Evolutionary conservation across 1,140 invertebrate genomes (phyloP), one percentile per base, ranked within the genome.

Genomic region (Nephila pilipes): DNA sequence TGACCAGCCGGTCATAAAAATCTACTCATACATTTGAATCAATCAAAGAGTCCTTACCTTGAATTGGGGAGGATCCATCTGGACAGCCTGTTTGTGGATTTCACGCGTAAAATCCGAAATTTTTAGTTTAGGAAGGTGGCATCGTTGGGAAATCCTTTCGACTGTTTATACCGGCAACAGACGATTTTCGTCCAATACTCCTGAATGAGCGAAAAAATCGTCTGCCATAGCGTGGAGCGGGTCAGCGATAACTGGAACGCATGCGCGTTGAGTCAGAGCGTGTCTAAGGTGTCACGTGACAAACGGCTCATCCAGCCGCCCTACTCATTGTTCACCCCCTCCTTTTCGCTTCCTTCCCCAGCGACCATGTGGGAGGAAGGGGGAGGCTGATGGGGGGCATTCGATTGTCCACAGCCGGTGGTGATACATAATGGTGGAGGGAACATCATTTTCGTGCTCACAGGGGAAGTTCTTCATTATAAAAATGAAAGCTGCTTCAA

Each of bases 201-300:
- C 69, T 75, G 29, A 75, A 75, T 75, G 69, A 75, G 69, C 65
- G 65, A 36, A 75, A 90, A 54, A n/a, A n/a, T 90, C 88, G 88
- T 90, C 88, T 90, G 88, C 85, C 85, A 32, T 38, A 69, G 85
- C 85, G 85, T 60, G 38, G 55, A 58, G 25, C 36, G 20, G 69
- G 69, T 80, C 36, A 32, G 32, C 87, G 69, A 75, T 32, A 36
- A 75, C 16, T 75, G 38, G n/a, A 20, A 32, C 85, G 88, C 88
- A 90, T 90, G 88, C 88, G 88, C 46, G 46, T 60, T 80, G 69
- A 80, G 88, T 79, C 88, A 79, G 54, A 69, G 88, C 88, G 88
- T 90, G 88, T 25, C 88, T 79, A 36, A 58, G 46, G 60, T 38
- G 88, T 90, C 88, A 90, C 88, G 88, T 90, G 88, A 90, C 88